Evolutionary conservation across 2,888 invertebrate species (phyloP), one percentile per base, ranked within the genome.

Genomic region (Lucinisca nassula): DNA sequence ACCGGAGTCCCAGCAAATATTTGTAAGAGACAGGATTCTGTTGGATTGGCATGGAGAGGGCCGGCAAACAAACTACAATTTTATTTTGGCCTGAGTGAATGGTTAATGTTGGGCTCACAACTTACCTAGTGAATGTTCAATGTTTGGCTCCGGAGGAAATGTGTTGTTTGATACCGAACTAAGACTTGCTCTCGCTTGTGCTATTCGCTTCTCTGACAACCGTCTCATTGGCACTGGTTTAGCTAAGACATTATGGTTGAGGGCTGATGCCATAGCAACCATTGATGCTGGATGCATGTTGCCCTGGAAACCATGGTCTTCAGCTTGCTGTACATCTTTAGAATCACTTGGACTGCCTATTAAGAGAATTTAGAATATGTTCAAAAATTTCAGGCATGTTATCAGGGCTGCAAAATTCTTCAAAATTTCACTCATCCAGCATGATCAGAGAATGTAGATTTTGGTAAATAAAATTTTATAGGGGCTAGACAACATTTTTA

Each of bases 221-320:
- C 93, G 85, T 80, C 92, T 85, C 92, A 93, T 92, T 67, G 93
- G 91, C 27, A 94, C 92, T 37, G 93, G 94, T 88, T 94, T 94
- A 51, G 92, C 92, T 55, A 93, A 84, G 40, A 88, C 58, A 75
- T 92, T 89, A 67, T 90, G 92, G 67, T 91, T 91, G 51, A 90
- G 82, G 14, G 92, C 84, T 17, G 90, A 83, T 27, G 82, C 84
- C 79, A 90, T 79, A 37, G 85, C 88, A 55, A 87, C 87, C 87
- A 91, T 90, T 58, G 88, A 86, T 1, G 88, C 89, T 30, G 88
- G 89, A 32, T 90, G 88, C 86, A 89, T 88, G 88, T 84, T 90
- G 84, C 87, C 84, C 79, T 88, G 88, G 87, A 88, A 90, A 87
- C 82, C 79, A 30, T 73, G 72, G 3, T 79, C 27, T 10, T 49